Base-by-base conservation (phyloP, 2,888 invertebrate species). In the Seira ritae region DNA sequence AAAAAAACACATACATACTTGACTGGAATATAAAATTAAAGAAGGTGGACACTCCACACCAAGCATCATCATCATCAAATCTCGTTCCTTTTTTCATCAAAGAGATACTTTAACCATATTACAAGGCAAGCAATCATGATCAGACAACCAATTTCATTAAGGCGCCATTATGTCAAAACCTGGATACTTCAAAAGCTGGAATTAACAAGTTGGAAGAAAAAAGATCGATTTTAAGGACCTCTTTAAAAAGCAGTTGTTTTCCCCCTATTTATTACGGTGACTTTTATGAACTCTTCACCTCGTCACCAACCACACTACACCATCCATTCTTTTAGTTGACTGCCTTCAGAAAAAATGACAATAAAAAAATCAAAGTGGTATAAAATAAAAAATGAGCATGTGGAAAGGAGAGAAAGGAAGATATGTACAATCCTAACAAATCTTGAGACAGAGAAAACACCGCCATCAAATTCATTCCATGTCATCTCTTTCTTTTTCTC, bases 111-210 rank as follows among this genome's bases (percentile, higher is more conserved):
- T 78, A 73, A 69, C 69, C 78, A 73, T 83, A 83, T 83, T 83
- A 83, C 83, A 83, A 83, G 83, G 83, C 67, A 81, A 75, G 84
- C 86, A 82, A 84, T 87, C 85, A 86, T 88, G 87, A 88, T 88
- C 87, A 86, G 85, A 85, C 85, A 87, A 87, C 85, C 88, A 88
- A 88, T 88, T 88, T 88, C 88, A 88, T 88, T 88, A 87, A 84
- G 87, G 88, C 88, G 87, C 88, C 87, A 87, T 89, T 88, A 89
- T 88, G 87, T 87, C 87, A 88, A 55, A 87, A 85, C 84, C 79
- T 24, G 78, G 71, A 80, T 81, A 81, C 78, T 84, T 84, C 79
- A 85, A 85, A 70, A 84, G 71, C 60, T 31, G 66, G 76, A 82
- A 31, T n/a, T n/a, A 80, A 80, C 83, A 75, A 78, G 75, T 66